Base-by-base conservation (phyloP, 2,113 vertebrate species). In the Oncorhynchus nerka region DNA sequence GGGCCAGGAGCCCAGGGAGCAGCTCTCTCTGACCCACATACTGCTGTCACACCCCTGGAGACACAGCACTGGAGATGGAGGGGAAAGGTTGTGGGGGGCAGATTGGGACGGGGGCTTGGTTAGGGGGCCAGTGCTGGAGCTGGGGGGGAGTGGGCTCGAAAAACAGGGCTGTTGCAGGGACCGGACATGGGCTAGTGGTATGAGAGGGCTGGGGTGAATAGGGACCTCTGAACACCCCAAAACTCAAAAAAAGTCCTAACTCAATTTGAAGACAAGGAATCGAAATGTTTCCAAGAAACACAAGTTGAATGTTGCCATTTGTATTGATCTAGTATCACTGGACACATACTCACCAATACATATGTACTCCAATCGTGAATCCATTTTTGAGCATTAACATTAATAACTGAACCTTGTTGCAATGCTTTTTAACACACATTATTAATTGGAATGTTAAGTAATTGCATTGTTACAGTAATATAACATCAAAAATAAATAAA, bases 41-140 rank as follows among this genome's bases (percentile, higher is more conserved):
- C 92, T 94, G 92, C 93, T 93, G 92, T 93, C 93, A 93, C 91
- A 90, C 91, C 92, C 93, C 93, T 93, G 92, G 93, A 94, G 92
- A 94, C 93, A 92, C 91, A 91, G 39, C 39, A 45, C 39, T 45
- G 39, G 86, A 69, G 68, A 15, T 48, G 67, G 34, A n/a, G n/a
- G 45, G 68, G 39, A 11, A 49, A 34, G 22, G 51, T 19, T 55
- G 65, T 16, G 65, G 39, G 28, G 26, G 65, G 28, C 2, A 28
- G 65, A 5, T 67, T 45, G 39, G 30, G 26, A 67, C 62, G 78
- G 74, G 13, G 49, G 49, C 93, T 93, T 91, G 93, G 93, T 91
- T 90, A 86, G 84, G 77, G 39, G 45, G 68, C 39, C 45, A 34
- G 55, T 48, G 51, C n/a, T 64, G 20, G 61, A 22, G 7, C 9